Conservation (phyloP, 2,888 invertebrate species). For the Agrochola lota region DNA sequence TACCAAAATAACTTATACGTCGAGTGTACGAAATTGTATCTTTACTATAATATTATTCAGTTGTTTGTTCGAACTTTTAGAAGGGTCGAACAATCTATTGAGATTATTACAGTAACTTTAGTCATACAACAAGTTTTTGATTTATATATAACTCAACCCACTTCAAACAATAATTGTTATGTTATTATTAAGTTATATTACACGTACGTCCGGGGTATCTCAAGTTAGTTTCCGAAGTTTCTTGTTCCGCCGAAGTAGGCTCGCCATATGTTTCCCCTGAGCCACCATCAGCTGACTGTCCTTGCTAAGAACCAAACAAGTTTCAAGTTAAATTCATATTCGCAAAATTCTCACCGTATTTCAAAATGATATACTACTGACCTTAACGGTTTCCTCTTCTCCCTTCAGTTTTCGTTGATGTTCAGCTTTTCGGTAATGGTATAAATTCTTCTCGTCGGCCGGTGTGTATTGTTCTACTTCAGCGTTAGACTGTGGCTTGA, state of each 20-base stretch:
- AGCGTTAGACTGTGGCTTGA: conserved; percentile 77
- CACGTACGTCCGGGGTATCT: conserved; percentile 84
- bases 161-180: conserved; percentile 63
- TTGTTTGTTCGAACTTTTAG: conserved; percentile 32
- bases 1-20: conserved; percentile 22
- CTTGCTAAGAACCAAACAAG: conserved; percentile 69
- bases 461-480: conserved; percentile 77
- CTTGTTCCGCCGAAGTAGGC: conserved; percentile 78
- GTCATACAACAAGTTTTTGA: conserved; percentile 64
- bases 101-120: conserved; percentile 60
- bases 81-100: conserved; percentile 58
- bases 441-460: conserved; percentile 81
- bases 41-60: conserved; percentile 54
- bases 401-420: conserved; percentile 87
- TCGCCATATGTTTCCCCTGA: conserved; percentile 70
- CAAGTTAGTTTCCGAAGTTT: conserved; percentile 83
- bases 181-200: conserved; percentile 67
- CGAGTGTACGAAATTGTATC: conserved; percentile 46
- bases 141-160: conserved; percentile 64
- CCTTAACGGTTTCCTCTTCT: conserved; percentile 74
- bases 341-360: conserved; percentile 48
- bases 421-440: conserved; percentile 87
- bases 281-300: conserved; percentile 61
- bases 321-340: conserved; percentile 57
- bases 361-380: conserved; percentile 59